Conservation (phyloP, 2,888 invertebrate species). For the Antheraea yamamai region DNA sequence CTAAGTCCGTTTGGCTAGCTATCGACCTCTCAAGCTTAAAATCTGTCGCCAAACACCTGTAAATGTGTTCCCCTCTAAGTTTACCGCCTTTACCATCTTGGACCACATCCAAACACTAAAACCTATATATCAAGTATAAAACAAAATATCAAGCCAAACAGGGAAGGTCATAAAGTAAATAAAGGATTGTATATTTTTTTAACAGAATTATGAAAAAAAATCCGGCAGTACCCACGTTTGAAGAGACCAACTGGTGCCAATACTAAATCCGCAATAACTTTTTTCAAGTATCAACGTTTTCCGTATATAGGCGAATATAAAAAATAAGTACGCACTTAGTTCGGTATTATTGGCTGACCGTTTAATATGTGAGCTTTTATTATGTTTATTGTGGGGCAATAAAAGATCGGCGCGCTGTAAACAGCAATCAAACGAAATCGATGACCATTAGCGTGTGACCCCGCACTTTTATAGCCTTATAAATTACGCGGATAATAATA, state of each 20-base stretch:
- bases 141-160: no score
- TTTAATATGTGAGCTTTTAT: constrained; percentile 14
- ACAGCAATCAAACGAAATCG: constrained; percentile 31
- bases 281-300: constrained; percentile 1
- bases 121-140: no score
- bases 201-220: no score
- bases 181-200: no score
- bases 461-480: constrained; percentile 27
- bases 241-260: not conserved
- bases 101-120: no score
- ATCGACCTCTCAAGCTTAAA: no score
- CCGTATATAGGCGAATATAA: constrained; percentile 5
- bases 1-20: no score
- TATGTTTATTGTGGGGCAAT: constrained; percentile 14
- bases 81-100: no score
- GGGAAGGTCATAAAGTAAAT: no score
- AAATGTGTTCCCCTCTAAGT: no score
- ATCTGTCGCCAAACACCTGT: no score
- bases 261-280: not conserved
- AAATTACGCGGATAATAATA: constrained; percentile 27
- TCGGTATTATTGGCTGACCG: constrained; percentile 12
- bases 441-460: constrained; percentile 41
- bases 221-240: not conserved
- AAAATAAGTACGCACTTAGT: constrained; percentile 13
- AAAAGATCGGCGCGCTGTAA: constrained; percentile 18